These are phyloP conservation scores for Ispidina lecontei DNA, from an alignment of 2,797 vertebrate genomes.

Conservation along the genomic window DNA sequence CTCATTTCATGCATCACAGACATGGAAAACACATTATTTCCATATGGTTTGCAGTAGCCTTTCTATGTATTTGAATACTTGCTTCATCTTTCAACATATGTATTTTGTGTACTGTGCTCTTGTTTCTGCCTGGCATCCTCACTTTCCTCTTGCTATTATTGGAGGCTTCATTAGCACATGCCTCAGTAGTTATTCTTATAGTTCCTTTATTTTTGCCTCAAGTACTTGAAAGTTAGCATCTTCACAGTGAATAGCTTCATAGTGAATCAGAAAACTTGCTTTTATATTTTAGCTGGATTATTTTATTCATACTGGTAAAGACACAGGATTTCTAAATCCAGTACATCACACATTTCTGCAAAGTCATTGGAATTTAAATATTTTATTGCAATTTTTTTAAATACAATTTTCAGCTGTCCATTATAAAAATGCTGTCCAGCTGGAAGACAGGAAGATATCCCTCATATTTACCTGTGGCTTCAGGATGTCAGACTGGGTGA, in stretches of 20 bases:
- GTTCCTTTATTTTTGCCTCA: background rate
- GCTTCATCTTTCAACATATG: background rate
- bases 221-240: background rate
- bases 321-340: background rate
- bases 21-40: background rate
- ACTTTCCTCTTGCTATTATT: background rate
- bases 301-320: background rate
- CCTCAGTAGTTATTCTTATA: background rate
- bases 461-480: background rate
- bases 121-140: background rate
- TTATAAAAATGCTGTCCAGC: background rate
- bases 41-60: background rate
- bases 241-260: background rate
- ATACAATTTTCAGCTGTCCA: background rate
- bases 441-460: background rate
- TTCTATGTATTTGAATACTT: background rate
- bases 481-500: accelerated
- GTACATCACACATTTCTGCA: background rate
- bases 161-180: background rate
- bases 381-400: background rate
- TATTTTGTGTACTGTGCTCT: background rate
- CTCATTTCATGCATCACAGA: background rate
- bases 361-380: background rate
- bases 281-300: background rate
- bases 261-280: background rate